Conservation (phyloP, 1,140 invertebrate genomes). For the Theocolax elegans region DNA sequence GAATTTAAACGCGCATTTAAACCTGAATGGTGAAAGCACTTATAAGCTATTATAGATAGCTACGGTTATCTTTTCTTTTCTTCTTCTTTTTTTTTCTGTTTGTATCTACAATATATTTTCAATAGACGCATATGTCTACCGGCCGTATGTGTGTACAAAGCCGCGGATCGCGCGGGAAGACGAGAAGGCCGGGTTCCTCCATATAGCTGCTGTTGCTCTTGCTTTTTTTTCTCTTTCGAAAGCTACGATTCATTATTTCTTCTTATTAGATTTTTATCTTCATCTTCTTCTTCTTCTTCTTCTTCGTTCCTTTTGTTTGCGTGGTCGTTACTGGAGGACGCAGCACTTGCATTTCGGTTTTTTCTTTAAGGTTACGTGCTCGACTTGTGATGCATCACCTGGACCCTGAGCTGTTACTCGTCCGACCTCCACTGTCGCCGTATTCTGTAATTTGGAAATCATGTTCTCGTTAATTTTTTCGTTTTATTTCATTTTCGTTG, state of each 20-base stretch:
- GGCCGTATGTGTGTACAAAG: background rate
- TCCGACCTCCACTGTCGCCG: slow-evolving; percentile 78
- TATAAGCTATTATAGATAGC: slow-evolving; percentile 62
- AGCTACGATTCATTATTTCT: too few relatives aligned
- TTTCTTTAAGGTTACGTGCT: slow-evolving; percentile 88
- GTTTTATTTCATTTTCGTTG: slow-evolving; percentile 10
- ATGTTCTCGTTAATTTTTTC: slow-evolving; percentile 29
- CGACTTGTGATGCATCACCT: slow-evolving; percentile 80
- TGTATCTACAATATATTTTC: slow-evolving; percentile 68
- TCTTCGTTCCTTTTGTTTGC: background rate
- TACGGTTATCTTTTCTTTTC: slow-evolving; percentile 57
- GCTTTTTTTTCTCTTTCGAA: too few relatives aligned
- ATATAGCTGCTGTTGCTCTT: too few relatives aligned
- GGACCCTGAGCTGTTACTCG: slow-evolving; percentile 76
- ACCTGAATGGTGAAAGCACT: slow-evolving; percentile 66
- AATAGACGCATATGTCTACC: slow-evolving; percentile 37
- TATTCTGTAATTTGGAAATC: slow-evolving; percentile 27
- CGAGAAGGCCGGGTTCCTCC: too few relatives aligned
- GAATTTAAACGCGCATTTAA: too few relatives aligned
- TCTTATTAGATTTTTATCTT: background rate
- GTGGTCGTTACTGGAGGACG: slow-evolving; percentile 79
- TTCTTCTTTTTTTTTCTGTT: too few relatives aligned
- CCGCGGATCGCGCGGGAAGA: background rate
- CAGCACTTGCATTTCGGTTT: slow-evolving; percentile 92
- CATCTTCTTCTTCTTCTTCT: too few relatives aligned